Evolutionary conservation across 2,113 vertebrate species (phyloP), one percentile per base, ranked within the genome.

Genomic region (Caracal caracal): DNA sequence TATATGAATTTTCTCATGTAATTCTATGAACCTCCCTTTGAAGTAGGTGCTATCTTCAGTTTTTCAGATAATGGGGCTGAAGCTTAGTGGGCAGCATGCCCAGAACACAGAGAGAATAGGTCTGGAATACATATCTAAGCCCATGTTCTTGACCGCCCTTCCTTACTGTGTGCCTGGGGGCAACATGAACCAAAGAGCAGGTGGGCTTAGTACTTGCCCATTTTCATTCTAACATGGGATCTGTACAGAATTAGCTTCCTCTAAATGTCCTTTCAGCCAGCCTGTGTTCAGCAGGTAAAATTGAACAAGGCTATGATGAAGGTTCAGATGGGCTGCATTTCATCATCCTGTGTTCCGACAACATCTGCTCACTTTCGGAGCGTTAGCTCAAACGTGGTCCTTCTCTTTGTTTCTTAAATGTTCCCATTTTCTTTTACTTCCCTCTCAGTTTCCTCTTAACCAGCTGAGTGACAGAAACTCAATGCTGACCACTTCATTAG

Each of bases 401-500:
- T 89, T 97, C 35, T 65, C 75, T 95, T 88, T 90, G 97, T 97
- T 97, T 98, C 97, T 97, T 96, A 33, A 96, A 97, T 97, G 97
- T 95, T 96, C 94, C 95, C 95, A 49, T 95, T 96, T 98, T 92
- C 96, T 92, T 95, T 90, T 26, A 47, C 96, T 97, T 96, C 98
- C 95, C 97, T 96, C 93, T 98, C 97, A 37, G 96, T 95, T 98
- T 98, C 97, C 97, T 97, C 93, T 98, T 98, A 96, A 98, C 89
- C 91, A 97, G 96, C 1, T 98, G 98, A 99, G 98, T 99, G 99
- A 99, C 99, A 99, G 99, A 99, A 99, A 99, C 99, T 99, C 99
- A 99, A 99, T 99, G 99, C 98, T 99, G 99, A 99, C 98, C 99
- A 99, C 99, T 99, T 99, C 99, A 99, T 99, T 99, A 99, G 99